Evolutionary conservation across 2,797 vertebrate species (phyloP), one percentile per base, ranked within the genome.

Genomic region (Nasua narica): DNA sequence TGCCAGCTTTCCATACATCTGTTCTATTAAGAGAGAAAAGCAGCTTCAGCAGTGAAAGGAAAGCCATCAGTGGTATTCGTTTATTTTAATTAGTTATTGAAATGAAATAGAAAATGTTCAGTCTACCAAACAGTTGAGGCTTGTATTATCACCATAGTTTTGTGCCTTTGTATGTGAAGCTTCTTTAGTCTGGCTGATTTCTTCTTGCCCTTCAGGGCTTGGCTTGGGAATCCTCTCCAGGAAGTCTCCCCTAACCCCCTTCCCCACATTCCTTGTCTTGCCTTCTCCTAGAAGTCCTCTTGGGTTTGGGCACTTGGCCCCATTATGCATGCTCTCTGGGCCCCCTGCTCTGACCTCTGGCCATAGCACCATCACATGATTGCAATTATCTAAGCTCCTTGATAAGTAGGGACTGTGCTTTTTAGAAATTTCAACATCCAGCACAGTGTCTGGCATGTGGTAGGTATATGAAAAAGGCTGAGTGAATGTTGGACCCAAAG

Each of bases 11-110:
- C 8, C 18, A 69, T 21, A 77, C 5, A 37, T 79, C 54, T 85
- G 32, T 52, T 91, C 18, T 88, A 37, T 90, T 90, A 76, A 77
- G 58, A 91, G 69, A 82, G 50, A 87, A 91, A 94, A 84, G n/a
- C 54, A 92, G 8, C 58, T 62, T 89, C 58, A 87, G 70, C 76
- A 94, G 37, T 91, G 35, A 89, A 92, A 92, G 35, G 27, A 87
- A 93, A 89, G 29, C 62, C 32, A 46, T 60, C 37, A 77, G 0
- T 32, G 4, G 32, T 29, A 10, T 87, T 88, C 54, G 21, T 74
- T 95, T 82, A 27, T 69, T 86, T 92, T 78, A 82, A 86, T 82
- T 92, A 83, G 14, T 2, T 67, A 27, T 87, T 56, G 46, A 62
- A 18, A 35, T 90, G 46, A 92, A 83, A 92, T 81, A 74, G 70